phyloP scores from a whole-genome alignment of 2,888 invertebrate genomes.

The Callimorpha dominula region DNA sequence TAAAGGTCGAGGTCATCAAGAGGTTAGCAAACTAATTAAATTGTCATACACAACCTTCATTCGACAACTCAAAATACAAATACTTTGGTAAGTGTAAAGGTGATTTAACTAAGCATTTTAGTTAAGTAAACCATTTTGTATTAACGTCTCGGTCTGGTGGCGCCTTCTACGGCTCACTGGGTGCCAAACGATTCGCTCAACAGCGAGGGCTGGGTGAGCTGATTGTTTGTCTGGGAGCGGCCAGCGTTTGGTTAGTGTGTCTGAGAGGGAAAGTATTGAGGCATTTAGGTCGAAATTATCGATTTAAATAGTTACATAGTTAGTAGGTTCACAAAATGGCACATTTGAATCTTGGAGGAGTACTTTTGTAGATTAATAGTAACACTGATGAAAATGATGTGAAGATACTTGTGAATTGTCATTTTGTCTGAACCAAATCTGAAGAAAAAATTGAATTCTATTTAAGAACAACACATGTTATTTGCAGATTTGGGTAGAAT shows the following conservation, averaged over 20 bases:
- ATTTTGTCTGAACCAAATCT: background rate
- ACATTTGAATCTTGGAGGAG: no score
- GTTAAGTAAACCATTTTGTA: conserved; percentile 26
- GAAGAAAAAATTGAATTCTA: no score
- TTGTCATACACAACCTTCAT: background rate
- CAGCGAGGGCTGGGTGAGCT: background rate
- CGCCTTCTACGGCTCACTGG: conserved; percentile 32
- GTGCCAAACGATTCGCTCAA: conserved; percentile 34
- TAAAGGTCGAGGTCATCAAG: background rate
- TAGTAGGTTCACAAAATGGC: background rate
- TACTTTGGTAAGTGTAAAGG: background rate
- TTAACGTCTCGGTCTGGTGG: conserved; percentile 24
- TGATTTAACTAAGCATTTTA: conserved; percentile 32
- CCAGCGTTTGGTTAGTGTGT: background rate
- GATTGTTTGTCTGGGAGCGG: no score
- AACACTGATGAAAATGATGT: background rate
- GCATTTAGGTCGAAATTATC: background rate
- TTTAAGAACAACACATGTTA: no score
- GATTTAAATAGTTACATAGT: conserved; percentile 2
- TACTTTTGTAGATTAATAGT: background rate
- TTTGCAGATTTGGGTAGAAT: no score
- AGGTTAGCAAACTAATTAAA: background rate
- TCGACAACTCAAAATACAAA: background rate
- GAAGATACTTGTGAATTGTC: background rate
- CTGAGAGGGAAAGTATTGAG: background rate